Evolutionary conservation across 1,140 invertebrate species (phyloP), one percentile per base, ranked within the genome.

Genomic region (Drosophila nigromelanica): DNA sequence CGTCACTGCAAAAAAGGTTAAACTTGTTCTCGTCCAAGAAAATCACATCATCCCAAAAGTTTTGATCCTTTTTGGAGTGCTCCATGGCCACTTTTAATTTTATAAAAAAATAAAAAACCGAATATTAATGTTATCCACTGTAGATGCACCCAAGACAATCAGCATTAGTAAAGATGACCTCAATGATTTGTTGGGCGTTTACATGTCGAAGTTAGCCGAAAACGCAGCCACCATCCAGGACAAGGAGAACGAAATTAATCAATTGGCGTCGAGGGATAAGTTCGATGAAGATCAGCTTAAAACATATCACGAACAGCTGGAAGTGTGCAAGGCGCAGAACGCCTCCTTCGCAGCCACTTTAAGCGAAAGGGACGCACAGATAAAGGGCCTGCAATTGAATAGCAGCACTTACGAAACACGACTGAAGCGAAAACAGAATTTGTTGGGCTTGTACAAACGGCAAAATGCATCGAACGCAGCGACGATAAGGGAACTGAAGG

Each of bases 61-160:
- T n/a, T n/a, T n/a, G n/a, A n/a, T n/a, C n/a, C n/a, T n/a, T n/a
- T n/a, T n/a, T n/a, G n/a, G n/a, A n/a, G n/a, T n/a, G n/a, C n/a
- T n/a, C n/a, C n/a, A n/a, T n/a, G n/a, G n/a, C n/a, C n/a, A n/a
- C n/a, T n/a, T n/a, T n/a, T n/a, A n/a, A n/a, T n/a, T n/a, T n/a
- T n/a, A n/a, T n/a, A n/a, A n/a, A n/a, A n/a, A n/a, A n/a, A n/a
- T n/a, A n/a, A n/a, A n/a, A n/a, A n/a, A n/a, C n/a, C n/a, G n/a
- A n/a, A n/a, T n/a, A n/a, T n/a, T n/a, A n/a, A n/a, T n/a, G n/a
- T n/a, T n/a, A n/a, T n/a, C n/a, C n/a, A n/a, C n/a, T n/a, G n/a
- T 85, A 18, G 82, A 85, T n/a, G 78, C 73, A 3, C 82, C 74
- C 7, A 85, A 87, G 15, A 85, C 78, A 0, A 81, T 85, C 11